Evolutionary conservation across 2,888 invertebrate genomes (phyloP).

Genomic region (Perizoma flavofasciatum): DNA sequence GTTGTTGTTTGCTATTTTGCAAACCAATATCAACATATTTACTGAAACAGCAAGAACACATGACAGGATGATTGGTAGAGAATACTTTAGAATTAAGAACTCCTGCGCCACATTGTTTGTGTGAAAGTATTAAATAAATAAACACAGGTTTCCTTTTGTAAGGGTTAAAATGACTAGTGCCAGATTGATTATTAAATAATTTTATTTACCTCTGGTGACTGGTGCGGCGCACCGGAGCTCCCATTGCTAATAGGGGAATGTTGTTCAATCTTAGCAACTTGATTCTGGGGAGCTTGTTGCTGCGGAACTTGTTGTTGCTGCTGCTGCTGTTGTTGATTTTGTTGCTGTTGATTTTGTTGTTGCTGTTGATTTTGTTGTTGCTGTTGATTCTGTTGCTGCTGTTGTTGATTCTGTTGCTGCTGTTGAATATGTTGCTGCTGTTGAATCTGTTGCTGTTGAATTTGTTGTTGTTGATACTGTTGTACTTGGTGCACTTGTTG

Average conservation of each 20-base stretch:
- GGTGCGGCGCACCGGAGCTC: slow-evolving; percentile 70
- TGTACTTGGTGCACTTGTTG: slow-evolving; percentile 67
- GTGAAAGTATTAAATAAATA: too few species aligned
- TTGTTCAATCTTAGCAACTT: slow-evolving; percentile 68
- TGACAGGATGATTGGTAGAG: too few species aligned
- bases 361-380: slow-evolving; percentile 57
- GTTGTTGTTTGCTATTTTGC: too few species aligned
- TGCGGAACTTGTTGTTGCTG: slow-evolving; percentile 60
- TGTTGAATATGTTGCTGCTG: slow-evolving; percentile 62
- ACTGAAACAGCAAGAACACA: too few species aligned
- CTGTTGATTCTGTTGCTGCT: slow-evolving; percentile 60
- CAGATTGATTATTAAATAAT: neutral
- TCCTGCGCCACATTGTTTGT: too few species aligned
- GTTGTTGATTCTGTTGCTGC: slow-evolving; percentile 62
- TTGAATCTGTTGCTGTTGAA: slow-evolving; percentile 65
- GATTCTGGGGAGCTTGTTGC: slow-evolving; percentile 29
- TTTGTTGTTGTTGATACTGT: slow-evolving; percentile 70
- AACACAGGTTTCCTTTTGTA: too few species aligned
- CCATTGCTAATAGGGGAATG: slow-evolving; percentile 75
- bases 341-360: slow-evolving; percentile 62
- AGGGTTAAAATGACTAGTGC: too few species aligned
- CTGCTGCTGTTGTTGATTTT: slow-evolving; percentile 58
- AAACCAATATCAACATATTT: too few species aligned
- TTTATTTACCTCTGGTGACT: slow-evolving; percentile 67
- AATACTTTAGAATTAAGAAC: too few species aligned